These are phyloP conservation scores for Ethmia dodecea DNA, from an alignment of 2,888 invertebrate genomes.

Conservation along the genomic window DNA sequence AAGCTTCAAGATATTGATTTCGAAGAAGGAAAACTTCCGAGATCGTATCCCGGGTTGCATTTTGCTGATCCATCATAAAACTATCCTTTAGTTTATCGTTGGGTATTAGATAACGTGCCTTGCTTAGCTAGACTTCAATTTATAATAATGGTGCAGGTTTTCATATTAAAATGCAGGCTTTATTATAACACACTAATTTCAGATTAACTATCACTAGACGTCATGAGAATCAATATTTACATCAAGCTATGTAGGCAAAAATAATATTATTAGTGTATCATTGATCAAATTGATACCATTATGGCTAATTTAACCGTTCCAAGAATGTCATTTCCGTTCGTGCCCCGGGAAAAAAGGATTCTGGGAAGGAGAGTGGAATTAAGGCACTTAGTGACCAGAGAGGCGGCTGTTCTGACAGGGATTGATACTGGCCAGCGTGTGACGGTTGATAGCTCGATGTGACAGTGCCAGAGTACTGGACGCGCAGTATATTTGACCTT, in stretches of 20 bases:
- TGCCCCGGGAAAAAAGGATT: constrained; percentile 33
- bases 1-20: too few species aligned
- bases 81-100: constrained; percentile 2
- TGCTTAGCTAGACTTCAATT: too few species aligned
- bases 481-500: too few species aligned
- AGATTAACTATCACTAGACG: too few species aligned
- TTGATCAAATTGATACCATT: constrained; percentile 12
- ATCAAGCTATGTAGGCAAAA: too few species aligned
- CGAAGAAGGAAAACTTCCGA: constrained; percentile 1
- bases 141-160: too few species aligned
- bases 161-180: too few species aligned
- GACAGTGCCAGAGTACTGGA: too few species aligned
- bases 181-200: too few species aligned
- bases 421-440: constrained; percentile 38
- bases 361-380: constrained; percentile 37
- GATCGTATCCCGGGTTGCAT: constrained; percentile 1
- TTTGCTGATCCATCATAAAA: constrained; percentile 5
- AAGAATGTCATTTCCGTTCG: constrained; percentile 37
- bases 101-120: too few species aligned
- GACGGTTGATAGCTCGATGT: neutral
- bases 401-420: constrained; percentile 36
- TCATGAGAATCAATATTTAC: too few species aligned
- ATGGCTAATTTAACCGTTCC: constrained; percentile 14
- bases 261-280: too few species aligned
- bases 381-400: constrained; percentile 49